These are phyloP conservation scores for Psix sp. DNA, from an alignment of 1,140 invertebrate genomes.

Conservation along the genomic window DNA sequence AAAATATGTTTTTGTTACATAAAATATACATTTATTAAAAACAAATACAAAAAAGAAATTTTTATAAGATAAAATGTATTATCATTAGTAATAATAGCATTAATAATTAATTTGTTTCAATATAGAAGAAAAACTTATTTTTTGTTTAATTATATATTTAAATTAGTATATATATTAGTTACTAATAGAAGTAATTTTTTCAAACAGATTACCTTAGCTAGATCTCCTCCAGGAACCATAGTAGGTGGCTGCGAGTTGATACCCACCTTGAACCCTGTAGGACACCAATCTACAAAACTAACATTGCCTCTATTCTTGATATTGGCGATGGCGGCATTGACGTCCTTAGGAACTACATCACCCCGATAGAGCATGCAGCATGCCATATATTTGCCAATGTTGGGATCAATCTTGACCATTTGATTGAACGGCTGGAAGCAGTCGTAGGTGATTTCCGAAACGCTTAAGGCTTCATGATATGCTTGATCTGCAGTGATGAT, in stretches of 20 bases:
- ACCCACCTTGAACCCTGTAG: conserved; percentile 84
- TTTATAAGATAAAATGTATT: no score
- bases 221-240: conserved; percentile 57
- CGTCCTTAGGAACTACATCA: conserved; percentile 75
- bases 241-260: conserved; percentile 77
- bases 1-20: no score
- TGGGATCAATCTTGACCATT: conserved; percentile 84
- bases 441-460: conserved; percentile 83
- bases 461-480: conserved; percentile 80
- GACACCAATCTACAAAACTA: conserved; percentile 84
- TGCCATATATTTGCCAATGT: conserved; percentile 85
- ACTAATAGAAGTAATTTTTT: no score
- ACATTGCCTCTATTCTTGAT: conserved; percentile 74
- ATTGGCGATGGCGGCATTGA: conserved; percentile 51
- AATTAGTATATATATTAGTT: conserved; percentile 8
- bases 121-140: no score
- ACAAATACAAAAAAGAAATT: no score
- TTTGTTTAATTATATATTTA: no score
- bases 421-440: conserved; percentile 82
- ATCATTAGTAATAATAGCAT: no score
- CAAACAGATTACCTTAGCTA: conserved; percentile 50
- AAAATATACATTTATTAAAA: no score
- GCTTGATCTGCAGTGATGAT: conserved; percentile 70
- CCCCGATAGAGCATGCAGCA: conserved; percentile 84
- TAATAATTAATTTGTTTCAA: no score